Percentiles rank a stretch among this genome's conserved stretches.
Evolutionary conservation across 2,888 invertebrate species (phyloP).

Genomic region (Andrena fulva): DNA sequence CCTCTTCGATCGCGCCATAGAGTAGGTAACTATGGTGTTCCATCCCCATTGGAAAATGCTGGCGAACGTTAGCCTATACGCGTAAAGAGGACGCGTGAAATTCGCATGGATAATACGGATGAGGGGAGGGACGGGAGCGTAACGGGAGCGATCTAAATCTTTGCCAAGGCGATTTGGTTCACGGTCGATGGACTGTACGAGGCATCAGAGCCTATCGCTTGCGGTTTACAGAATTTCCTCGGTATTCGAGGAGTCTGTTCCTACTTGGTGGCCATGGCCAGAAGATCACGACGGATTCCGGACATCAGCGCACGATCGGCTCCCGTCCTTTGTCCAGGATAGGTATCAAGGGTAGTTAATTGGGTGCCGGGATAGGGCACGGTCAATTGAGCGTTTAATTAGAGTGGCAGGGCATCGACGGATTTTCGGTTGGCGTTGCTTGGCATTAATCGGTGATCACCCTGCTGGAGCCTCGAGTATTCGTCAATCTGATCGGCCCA

Average conservation of each 20-base stretch:
- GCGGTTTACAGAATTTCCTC: constrained; percentile 59
- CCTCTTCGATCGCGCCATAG: too few species aligned
- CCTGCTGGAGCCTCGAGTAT: constrained; percentile 9
- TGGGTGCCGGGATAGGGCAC: constrained; percentile 39
- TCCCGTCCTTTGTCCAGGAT: constrained; percentile 46
- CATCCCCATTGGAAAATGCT: constrained; percentile 1
- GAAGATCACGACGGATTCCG: constrained; percentile 58
- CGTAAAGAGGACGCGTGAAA: constrained; percentile 8
- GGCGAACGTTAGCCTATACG: neutral
- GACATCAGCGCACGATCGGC: constrained; percentile 34
- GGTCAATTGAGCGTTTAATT: constrained; percentile 61
- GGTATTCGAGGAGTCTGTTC: constrained; percentile 38
- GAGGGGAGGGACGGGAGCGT: neutral
- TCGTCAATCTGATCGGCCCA: constrained; percentile 16
- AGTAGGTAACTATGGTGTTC: neutral
- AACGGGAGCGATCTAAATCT: constrained; percentile 25
- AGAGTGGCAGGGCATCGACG: constrained; percentile 52
- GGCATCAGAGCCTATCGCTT: constrained; percentile 26
- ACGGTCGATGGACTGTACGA: constrained; percentile 26
- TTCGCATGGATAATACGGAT: constrained; percentile 7
- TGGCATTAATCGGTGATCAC: constrained; percentile 49
- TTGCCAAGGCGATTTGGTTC: constrained; percentile 23
- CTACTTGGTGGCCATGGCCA: constrained; percentile 34
- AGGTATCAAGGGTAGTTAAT: constrained; percentile 55
- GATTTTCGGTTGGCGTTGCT: constrained; percentile 49